Evolutionary conservation across 2,888 invertebrate genomes (phyloP), one percentile per base, ranked within the genome.

Genomic region (Eupeodes latifasciatus): DNA sequence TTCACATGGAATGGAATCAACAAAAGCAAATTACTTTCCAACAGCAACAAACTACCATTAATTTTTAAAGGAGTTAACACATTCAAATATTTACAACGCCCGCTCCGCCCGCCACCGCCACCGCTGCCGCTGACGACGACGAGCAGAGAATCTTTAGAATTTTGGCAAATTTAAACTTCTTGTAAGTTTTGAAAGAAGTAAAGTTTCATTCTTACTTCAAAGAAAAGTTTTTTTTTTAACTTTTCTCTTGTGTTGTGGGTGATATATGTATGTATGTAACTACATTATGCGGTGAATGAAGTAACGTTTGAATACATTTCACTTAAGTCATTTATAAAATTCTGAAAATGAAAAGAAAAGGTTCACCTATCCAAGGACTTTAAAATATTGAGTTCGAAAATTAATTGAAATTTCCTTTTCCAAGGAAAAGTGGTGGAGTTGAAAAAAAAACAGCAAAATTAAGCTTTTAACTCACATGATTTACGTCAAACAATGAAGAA

Each of bases 1-100:
- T 19, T 9, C 19, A 14, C 12, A 53, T 51, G 4, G 16, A 40
- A 55, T 55, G 9, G 7, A 19, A 55, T 40, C 36, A 16, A 19
- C 51, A 71, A 19, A 40, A 71, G 40, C 16, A 71, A 71, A 44
- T 16, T 51, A 71, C 71, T 71, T 40, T 55, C 40, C 40, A 55
- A 19, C 16, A 40, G 40, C 12, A 19, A 53, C 71, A 71, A 71
- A 71, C 55, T 16, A 71, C 53, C 71, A 71, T 55, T 40, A 71
- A 40, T 71, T 7, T 9, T 11, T 11, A 34, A 16, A 51, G 4
- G 53, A 71, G 55, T 55, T 55, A 71, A 44, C 71, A 55, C 71
- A 71, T 53, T 71, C 71, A 55, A 55, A 71, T 71, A 55, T 40
- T 53, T 53, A 53, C 53, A 40, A 5, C 40, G 9, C 40, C 9